Evolutionary conservation across 2,797 vertebrate genomes (phyloP).

Genomic region (Acipenser ruthenus): DNA sequence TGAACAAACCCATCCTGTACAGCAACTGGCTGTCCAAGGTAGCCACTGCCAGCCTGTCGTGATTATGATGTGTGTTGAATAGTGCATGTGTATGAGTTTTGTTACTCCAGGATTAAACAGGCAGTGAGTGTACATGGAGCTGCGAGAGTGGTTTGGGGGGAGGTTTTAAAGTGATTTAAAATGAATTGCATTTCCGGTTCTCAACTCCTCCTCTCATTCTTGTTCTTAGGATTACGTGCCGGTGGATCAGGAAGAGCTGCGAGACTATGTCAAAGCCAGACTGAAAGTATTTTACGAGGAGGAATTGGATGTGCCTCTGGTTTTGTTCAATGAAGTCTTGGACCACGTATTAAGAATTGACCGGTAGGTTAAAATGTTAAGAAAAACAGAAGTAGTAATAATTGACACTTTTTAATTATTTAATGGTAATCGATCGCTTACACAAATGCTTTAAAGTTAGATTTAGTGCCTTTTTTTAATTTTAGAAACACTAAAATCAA

Average conservation of each 20-base stretch:
- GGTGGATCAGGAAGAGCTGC: conserved; percentile 93
- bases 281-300: conserved; percentile 98
- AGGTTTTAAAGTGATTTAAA: background rate
- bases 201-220: conserved; percentile 15
- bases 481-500: too few relatives aligned
- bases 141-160: background rate
- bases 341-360: conserved; percentile 96
- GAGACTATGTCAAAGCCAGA: conserved; percentile 95
- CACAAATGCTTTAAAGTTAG: too few relatives aligned
- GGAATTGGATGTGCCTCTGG: conserved; percentile 92
- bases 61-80: background rate
- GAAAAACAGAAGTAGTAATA: too few relatives aligned
- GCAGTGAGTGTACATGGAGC: background rate
- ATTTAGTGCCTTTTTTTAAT: too few relatives aligned
- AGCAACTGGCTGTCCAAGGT: conserved; percentile 99
- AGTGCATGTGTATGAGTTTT: background rate
- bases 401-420: too few relatives aligned
- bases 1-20: conserved; percentile 91
- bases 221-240: conserved; percentile 85
- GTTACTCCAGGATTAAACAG: background rate
- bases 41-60: conserved; percentile 4
- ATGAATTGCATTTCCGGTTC: background rate
- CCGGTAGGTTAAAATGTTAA: conserved; percentile 52
- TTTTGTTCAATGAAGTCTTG: conserved; percentile 94
- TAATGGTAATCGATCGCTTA: too few relatives aligned